phyloP scores from a whole-genome alignment of 1,140 invertebrate genomes.

The Sinella curviseta region DNA sequence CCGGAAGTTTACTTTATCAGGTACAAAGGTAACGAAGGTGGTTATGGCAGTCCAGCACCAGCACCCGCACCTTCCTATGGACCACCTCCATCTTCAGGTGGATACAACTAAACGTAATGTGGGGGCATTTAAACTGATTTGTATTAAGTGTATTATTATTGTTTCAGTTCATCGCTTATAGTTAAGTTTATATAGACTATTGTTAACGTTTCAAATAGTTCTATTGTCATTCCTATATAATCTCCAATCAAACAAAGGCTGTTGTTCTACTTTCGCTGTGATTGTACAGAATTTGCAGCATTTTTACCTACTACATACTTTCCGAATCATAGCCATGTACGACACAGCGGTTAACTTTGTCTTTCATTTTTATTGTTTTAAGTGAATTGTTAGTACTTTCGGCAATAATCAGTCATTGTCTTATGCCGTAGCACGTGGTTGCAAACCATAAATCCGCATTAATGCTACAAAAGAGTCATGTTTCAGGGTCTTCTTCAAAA shows the following conservation, averaged over 20 bases:
- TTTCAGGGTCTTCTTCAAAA: too few species aligned
- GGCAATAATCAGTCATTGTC: too few species aligned
- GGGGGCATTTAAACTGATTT: conserved; percentile 9
- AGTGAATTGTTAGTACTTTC: too few species aligned
- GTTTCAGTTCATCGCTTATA: not conserved
- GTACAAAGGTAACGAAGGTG: conserved; percentile 74
- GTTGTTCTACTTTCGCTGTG: not conserved
- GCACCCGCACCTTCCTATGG: conserved; percentile 53
- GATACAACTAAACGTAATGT: conserved; percentile 52
- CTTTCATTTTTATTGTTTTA: too few species aligned
- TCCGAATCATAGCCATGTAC: too few species aligned
- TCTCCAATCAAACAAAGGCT: not conserved
- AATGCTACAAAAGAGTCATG: too few species aligned
- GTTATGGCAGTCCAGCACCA: conserved; percentile 51
- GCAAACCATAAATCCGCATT: too few species aligned
- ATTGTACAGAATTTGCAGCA: not conserved
- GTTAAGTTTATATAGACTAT: not conserved
- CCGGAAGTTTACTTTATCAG: conserved; percentile 85
- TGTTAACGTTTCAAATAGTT: not conserved
- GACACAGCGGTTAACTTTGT: too few species aligned
- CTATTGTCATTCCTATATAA: not conserved
- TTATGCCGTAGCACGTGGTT: too few species aligned
- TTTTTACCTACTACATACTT: too few species aligned
- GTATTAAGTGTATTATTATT: conserved; percentile 5
- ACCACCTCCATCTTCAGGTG: conserved; percentile 52